Conservation (phyloP, 2,797 vertebrate species). For the Propithecus deckenii region DNA sequence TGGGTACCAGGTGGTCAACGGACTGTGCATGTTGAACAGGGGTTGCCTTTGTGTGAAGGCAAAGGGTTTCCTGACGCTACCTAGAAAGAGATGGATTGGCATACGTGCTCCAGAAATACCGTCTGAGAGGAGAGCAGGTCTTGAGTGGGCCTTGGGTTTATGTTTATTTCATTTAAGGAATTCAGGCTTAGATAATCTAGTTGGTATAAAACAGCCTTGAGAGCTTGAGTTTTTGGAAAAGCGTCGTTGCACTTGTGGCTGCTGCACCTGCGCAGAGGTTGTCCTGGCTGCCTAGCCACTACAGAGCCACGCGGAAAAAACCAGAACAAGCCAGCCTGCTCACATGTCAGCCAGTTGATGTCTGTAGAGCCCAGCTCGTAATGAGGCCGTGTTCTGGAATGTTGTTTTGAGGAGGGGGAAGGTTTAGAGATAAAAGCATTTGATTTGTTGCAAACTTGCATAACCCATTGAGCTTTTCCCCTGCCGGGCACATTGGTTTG, state of each 20-base stretch:
- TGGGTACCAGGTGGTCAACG: not conserved
- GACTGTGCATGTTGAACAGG: not conserved
- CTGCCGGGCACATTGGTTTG: not conserved
- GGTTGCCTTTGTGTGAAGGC: not conserved
- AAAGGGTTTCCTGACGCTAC: not conserved
- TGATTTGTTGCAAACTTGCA: not conserved
- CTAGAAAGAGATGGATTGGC: not conserved
- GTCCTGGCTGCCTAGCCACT: not conserved
- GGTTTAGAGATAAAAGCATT: not conserved
- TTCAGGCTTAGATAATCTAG: not conserved
- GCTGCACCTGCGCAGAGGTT: not conserved
- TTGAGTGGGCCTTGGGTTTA: not conserved
- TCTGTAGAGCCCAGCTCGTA: not conserved
- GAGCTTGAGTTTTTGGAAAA: not conserved
- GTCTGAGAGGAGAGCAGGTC: not conserved
- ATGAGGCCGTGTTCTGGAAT: not conserved
- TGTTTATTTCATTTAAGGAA: not conserved
- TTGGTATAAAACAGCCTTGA: not conserved
- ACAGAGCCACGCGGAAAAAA: not conserved
- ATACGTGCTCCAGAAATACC: not conserved
- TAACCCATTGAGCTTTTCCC: not conserved
- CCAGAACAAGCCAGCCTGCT: not conserved
- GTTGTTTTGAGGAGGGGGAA: not conserved
- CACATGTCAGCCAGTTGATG: not conserved
- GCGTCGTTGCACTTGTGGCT: accelerated